A percentile compares a stretch with the other conserved stretches of the same genome.
phyloP scores from a whole-genome alignment of 2,113 vertebrate species.

The Anser cygnoides region DNA sequence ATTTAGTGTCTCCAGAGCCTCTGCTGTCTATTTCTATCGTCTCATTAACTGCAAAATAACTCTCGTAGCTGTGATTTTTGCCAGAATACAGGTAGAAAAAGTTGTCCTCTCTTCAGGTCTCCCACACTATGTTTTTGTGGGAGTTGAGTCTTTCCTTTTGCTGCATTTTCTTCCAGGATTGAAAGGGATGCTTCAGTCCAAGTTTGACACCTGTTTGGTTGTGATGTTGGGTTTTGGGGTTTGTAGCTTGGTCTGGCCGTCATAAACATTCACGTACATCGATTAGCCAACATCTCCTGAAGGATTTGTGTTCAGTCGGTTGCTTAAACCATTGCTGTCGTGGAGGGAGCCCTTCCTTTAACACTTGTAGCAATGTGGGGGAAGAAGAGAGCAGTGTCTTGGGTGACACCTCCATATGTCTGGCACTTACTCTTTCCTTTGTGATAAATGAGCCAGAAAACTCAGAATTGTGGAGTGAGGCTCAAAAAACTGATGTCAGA shows the following conservation, averaged over 20 bases:
- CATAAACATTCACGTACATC: neutral
- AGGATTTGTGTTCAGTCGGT: neutral
- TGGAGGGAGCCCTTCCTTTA: neutral
- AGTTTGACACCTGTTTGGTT: neutral
- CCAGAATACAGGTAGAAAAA: neutral
- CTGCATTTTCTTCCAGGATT: neutral
- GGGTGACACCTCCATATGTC: neutral
- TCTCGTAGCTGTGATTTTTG: neutral
- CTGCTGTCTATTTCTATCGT: neutral
- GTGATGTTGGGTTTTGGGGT: neutral
- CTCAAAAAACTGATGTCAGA: neutral
- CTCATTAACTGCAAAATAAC: neutral
- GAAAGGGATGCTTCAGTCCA: neutral
- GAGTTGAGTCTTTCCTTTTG: neutral
- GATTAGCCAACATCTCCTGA: neutral
- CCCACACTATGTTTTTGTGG: neutral
- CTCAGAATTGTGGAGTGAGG: neutral
- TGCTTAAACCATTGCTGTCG: neutral
- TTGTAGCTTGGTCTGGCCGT: neutral
- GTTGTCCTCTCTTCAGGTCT: constrained; percentile 5
- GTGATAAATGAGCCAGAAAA: neutral
- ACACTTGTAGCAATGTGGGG: neutral
- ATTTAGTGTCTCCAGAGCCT: neutral
- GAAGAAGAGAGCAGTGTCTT: neutral
- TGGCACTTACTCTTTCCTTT: neutral